Base-by-base conservation (phyloP, 2,888 invertebrate species). In the Eulithis testata region DNA sequence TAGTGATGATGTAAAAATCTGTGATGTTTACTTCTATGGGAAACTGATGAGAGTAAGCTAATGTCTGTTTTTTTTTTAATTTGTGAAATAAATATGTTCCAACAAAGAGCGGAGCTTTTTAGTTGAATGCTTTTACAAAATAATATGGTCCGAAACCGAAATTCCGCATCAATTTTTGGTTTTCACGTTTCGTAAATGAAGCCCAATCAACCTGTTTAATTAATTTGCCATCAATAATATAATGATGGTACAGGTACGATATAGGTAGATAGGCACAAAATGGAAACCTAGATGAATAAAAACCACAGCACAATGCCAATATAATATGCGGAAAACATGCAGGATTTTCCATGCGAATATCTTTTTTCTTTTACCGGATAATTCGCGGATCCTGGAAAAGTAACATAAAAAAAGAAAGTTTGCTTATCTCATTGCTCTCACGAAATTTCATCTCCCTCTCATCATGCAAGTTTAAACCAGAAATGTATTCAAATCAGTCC, bases 401-500 rank as follows among this genome's bases (percentile, higher is more conserved):
- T 40, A 40, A 5, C 40, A 40, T 1, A 40, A 40, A 47, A 47
- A 14, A 45, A 47, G 14, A n/a, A 47, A 47, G 14, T 45, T 40
- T 40, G 6, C 40, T 40, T 40, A 40, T 40, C 40, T 9, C 8
- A 56, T 56, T 56, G 31, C 31, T 56, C 45, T 56, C 56, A 31
- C 45, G 40, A 40, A 27, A 53, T 12, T 11, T 45, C 9, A 56
- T 31, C 27, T 31, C 47, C 4, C 7, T 27, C 40, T 58, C 52
- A 45, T 47, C 40, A 43, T 58, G 49, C 49, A 59, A 54, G 36
- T 49, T 40, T 49, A 53, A 59, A 59, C 53, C 43, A 11, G 8
- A 44, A 37, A 64, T 53, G 11, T 59, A 64, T 64, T 64, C 63
- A 64, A 64, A 64, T 59, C 44, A 59, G 59, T 44, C 54, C 44